Percentiles rank a stretch among this genome's conserved stretches.
These are phyloP conservation scores for Dascyllus trimaculatus DNA, from an alignment of 2,113 vertebrate genomes.

Conservation along the genomic window DNA sequence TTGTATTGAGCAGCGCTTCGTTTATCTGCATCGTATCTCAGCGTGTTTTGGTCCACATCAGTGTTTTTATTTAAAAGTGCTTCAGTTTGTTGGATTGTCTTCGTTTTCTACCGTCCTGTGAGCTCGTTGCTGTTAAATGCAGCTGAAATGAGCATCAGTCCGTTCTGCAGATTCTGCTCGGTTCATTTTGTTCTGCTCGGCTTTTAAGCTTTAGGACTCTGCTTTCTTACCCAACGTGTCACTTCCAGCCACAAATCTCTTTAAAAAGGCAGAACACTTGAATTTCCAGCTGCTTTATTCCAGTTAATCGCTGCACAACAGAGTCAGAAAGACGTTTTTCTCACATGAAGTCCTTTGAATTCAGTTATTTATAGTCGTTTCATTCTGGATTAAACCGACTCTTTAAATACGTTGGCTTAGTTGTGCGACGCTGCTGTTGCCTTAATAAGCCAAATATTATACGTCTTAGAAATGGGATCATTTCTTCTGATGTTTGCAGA, in stretches of 20 bases:
- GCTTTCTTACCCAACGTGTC: not conserved
- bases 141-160: slow-evolving; percentile 1
- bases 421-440: no score
- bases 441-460: no score
- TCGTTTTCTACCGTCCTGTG: not conserved
- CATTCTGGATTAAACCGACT: no score
- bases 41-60: no score
- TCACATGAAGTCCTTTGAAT: not conserved
- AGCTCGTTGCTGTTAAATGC: not conserved
- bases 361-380: no score
- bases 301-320: not conserved
- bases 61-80: no score
- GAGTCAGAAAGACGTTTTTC: not conserved
- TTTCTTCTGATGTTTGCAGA: no score
- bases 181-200: not conserved
- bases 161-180: not conserved
- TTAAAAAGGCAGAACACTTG: not conserved
- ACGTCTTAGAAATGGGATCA: no score
- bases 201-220: not conserved
- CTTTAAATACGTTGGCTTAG: no score
- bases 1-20: no score
- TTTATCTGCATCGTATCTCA: no score
- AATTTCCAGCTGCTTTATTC: not conserved
- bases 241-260: not conserved
- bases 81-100: no score